Evolutionary conservation across 2,888 invertebrate species (phyloP).

Genomic region (Dioctria rufipes): DNA sequence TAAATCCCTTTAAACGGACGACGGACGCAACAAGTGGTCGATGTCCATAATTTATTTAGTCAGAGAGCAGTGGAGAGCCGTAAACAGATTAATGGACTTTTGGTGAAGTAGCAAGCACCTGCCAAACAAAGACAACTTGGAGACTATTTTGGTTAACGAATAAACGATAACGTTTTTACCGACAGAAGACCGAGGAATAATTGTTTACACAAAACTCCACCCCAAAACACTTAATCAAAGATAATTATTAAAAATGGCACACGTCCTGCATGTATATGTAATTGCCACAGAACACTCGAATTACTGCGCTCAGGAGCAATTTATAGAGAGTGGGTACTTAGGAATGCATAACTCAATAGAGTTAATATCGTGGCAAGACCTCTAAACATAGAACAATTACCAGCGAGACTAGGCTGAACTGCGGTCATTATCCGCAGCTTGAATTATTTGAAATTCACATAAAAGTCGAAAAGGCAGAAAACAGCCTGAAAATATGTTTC

Average conservation of each 20-base stretch:
- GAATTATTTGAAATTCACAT: slow-evolving; percentile 34
- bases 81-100: slow-evolving; percentile 37
- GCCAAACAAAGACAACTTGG: too few relatives aligned
- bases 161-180: too few relatives aligned
- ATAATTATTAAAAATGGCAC: slow-evolving; percentile 15
- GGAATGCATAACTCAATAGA: slow-evolving; percentile 50
- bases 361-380: slow-evolving; percentile 44
- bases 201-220: too few relatives aligned
- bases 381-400: slow-evolving; percentile 50
- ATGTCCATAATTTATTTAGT: slow-evolving; percentile 45
- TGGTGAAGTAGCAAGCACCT: too few relatives aligned
- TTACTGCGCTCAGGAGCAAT: slow-evolving; percentile 26
- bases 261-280: background rate
- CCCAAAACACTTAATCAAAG: too few relatives aligned
- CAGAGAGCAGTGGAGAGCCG: background rate
- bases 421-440: slow-evolving; percentile 21
- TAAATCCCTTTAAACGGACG: background rate
- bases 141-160: too few relatives aligned
- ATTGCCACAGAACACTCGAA: background rate
- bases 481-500: slow-evolving; percentile 55
- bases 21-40: slow-evolving; percentile 33
- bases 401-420: background rate
- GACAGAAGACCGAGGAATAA: too few relatives aligned
- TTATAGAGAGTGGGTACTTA: slow-evolving; percentile 20
- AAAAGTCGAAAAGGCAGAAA: slow-evolving; percentile 53